A percentile compares a stretch with the other conserved stretches of the same genome.
These are phyloP conservation scores for Agrochola lota DNA, from an alignment of 2,888 invertebrate species.

Conservation along the genomic window DNA sequence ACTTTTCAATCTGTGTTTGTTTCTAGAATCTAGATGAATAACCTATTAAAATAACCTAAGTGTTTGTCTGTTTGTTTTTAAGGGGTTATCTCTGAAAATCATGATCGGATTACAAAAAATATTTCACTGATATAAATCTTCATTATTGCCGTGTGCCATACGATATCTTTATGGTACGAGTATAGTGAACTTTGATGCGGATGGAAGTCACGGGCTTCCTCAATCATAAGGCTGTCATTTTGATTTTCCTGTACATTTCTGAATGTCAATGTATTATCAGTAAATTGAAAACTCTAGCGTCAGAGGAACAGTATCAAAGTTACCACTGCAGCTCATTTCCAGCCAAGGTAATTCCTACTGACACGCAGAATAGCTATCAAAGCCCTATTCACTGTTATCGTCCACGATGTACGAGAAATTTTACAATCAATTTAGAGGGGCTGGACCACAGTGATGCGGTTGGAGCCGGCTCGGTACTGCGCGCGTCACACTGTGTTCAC, in stretches of 20 bases:
- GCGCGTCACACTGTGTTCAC: constrained; percentile 46
- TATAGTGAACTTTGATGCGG: no score
- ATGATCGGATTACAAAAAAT: no score
- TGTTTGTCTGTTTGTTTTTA: no score
- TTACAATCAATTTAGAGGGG: constrained; percentile 30
- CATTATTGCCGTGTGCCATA: no score
- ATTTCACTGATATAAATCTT: no score
- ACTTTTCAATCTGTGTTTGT: no score
- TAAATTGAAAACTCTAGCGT: no score
- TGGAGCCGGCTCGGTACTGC: constrained; percentile 13
- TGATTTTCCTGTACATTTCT: not conserved
- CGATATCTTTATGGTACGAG: no score
- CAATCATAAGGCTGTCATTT: not conserved
- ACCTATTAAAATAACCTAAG: no score
- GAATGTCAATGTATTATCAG: not conserved
- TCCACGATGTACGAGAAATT: constrained; percentile 4
- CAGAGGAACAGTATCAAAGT: not conserved
- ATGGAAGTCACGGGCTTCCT: not conserved
- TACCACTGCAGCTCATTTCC: not conserved
- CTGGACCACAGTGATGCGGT: constrained; percentile 36
- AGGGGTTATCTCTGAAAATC: no score
- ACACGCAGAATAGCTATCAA: constrained; percentile 4
- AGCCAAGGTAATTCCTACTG: not conserved
- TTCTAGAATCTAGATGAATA: no score
- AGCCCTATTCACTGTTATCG: not conserved